Evolutionary conservation across 2,113 vertebrate genomes (phyloP), one percentile per base, ranked within the genome.

Genomic region (Lynx canadensis): DNA sequence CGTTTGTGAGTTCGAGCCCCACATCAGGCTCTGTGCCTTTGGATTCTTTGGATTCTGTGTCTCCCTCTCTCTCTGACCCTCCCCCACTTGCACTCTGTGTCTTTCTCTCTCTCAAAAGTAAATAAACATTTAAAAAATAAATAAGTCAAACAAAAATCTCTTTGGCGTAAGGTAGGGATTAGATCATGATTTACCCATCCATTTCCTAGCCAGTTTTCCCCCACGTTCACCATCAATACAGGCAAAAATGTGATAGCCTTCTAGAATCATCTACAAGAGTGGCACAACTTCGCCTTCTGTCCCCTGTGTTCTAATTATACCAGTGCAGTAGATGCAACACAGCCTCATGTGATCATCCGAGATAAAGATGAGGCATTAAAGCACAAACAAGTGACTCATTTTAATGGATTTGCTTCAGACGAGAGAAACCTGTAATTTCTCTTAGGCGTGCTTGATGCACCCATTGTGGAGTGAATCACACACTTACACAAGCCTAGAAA

Each of bases 341-440:
- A 60, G 48, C 84, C 74, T 81, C 86, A 10, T 63, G 74, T 65
- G 50, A 97, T 89, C 78, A 11, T 86, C 73, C 25, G 85, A 92
- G 97, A 97, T 96, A 94, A 76, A 95, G 85, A 60, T 38, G 84
- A 78, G 36, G 5, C 89, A 65, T 38, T 29, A 27, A 92, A 48
- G 52, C 94, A 69, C 18, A 2, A 84, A 89, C 97, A n/a, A 10
- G 4, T 99, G 99, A 98, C 80, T 98, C 98, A 98, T 31, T 52
- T 21, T n/a, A 60, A n/a, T 92, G 96, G 86, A 83, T 94, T 98
- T 91, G 74, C 88, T 95, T 86, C 98, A 98, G 50, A 97, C 97
- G 87, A 94, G 98, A 97, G 97, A 94, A 98, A 95, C 97, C 97
- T 95, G 96, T 97, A 97, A 95, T 95, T 76, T 98, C 65, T 97